These are phyloP conservation scores for Tromatobia lineatoria DNA, from an alignment of 2,888 invertebrate species.

Conservation along the genomic window DNA sequence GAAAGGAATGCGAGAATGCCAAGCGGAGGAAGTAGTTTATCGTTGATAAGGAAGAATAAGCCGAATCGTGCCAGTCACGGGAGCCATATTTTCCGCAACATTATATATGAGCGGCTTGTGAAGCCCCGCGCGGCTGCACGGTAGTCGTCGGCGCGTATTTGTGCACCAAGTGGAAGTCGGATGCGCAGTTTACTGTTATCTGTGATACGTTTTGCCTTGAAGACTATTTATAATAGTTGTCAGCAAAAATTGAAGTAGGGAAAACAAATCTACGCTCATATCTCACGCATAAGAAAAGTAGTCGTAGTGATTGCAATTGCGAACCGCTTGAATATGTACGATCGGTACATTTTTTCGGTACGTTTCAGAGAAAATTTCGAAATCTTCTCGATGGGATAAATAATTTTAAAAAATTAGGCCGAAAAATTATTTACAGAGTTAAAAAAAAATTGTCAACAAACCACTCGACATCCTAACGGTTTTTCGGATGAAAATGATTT, in stretches of 20 bases:
- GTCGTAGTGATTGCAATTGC: no score
- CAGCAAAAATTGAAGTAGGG: not conserved
- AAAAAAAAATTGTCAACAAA: no score
- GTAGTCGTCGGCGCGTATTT: not conserved
- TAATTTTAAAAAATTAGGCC: no score
- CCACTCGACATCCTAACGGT: no score
- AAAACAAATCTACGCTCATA: constrained; percentile 9
- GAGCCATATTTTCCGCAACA: constrained; percentile 35
- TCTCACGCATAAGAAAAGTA: no score
- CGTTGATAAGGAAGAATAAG: constrained; percentile 63
- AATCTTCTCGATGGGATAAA: no score
- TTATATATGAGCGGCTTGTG: constrained; percentile 1
- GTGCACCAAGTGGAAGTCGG: constrained; percentile 14
- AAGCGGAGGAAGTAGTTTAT: constrained; percentile 61
- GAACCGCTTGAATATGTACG: no score
- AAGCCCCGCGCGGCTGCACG: constrained; percentile 1
- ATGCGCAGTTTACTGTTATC: constrained; percentile 63
- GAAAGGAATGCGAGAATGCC: constrained; percentile 64
- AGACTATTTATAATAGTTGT: not conserved
- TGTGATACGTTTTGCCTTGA: constrained; percentile 51
- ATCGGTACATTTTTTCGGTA: no score
- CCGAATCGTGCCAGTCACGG: constrained; percentile 68
- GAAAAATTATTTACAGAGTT: no score
- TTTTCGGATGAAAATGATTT: no score
- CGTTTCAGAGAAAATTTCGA: no score